Conservation (phyloP, 2,888 invertebrate genomes). For the Macrosiphum euphorbiae region DNA sequence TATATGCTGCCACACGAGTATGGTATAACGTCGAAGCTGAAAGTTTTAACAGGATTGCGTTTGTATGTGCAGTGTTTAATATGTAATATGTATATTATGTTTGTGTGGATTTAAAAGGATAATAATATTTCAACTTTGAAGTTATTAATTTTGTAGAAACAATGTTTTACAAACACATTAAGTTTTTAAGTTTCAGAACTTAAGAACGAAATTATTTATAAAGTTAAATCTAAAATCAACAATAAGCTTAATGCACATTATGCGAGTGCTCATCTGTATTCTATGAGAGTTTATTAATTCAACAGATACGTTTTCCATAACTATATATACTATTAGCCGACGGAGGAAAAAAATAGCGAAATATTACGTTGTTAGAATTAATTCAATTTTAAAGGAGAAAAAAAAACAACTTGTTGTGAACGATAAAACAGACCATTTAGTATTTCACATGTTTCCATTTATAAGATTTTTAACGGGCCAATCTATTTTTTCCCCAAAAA, state of each 20-base stretch:
- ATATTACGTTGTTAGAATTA: background rate
- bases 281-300: conserved; percentile 27
- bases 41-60: background rate
- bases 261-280: conserved; percentile 3
- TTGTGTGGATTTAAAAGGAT: background rate
- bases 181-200: conserved; percentile 22
- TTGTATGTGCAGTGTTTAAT: background rate
- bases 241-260: conserved; percentile 32
- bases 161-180: conserved; percentile 4
- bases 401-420: background rate
- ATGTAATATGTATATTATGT: background rate
- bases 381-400: background rate
- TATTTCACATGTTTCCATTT: background rate
- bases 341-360: background rate
- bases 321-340: background rate
- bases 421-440: background rate
- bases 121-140: conserved; percentile 14
- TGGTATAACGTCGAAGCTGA: background rate
- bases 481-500: background rate
- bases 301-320: background rate
- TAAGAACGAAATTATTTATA: conserved; percentile 6
- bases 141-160: conserved; percentile 27
- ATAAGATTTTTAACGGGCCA: background rate
- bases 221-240: conserved; percentile 41
- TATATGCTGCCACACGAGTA: background rate